Evolutionary conservation across 2,888 invertebrate genomes (phyloP).

Genomic region (Paralinhomoeus sp.): DNA sequence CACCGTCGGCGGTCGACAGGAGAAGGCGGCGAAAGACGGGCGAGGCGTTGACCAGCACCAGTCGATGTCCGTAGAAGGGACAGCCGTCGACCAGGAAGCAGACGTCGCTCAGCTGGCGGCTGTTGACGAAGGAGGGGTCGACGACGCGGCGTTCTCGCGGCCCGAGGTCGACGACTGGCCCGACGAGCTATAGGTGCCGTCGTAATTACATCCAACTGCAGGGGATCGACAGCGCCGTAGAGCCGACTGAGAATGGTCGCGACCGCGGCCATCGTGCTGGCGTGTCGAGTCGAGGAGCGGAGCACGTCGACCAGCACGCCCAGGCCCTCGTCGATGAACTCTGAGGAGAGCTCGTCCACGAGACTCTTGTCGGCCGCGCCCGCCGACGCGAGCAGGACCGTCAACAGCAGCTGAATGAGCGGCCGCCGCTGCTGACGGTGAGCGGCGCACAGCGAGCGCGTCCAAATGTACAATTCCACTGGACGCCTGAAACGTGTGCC

Average conservation of each 20-base stretch:
- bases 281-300: conserved; percentile 46
- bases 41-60: conserved; percentile 52
- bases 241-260: too few species aligned
- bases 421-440: conserved; percentile 46
- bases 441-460: conserved; percentile 60
- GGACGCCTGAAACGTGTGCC: conserved; percentile 36
- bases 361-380: conserved; percentile 66
- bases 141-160: conserved; percentile 6
- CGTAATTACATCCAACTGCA: conserved; percentile 60
- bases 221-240: conserved; percentile 50
- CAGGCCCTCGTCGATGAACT: conserved; percentile 8
- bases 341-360: conserved; percentile 22
- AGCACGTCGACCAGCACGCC: conserved; percentile 69
- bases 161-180: too few species aligned
- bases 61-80: conserved; percentile 75
- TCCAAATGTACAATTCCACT: conserved; percentile 81
- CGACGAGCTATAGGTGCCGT: conserved; percentile 49
- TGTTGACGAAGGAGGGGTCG: conserved; percentile 77
- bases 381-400: conserved; percentile 42
- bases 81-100: conserved; percentile 67
- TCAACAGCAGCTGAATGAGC: conserved; percentile 57
- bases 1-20: conserved; percentile 35
- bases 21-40: conserved; percentile 9
- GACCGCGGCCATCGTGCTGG: too few species aligned
- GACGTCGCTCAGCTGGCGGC: conserved; percentile 70